These are phyloP conservation scores for Cheirogaleus medius DNA, from an alignment of 2,113 vertebrate genomes.

Conservation along the genomic window DNA sequence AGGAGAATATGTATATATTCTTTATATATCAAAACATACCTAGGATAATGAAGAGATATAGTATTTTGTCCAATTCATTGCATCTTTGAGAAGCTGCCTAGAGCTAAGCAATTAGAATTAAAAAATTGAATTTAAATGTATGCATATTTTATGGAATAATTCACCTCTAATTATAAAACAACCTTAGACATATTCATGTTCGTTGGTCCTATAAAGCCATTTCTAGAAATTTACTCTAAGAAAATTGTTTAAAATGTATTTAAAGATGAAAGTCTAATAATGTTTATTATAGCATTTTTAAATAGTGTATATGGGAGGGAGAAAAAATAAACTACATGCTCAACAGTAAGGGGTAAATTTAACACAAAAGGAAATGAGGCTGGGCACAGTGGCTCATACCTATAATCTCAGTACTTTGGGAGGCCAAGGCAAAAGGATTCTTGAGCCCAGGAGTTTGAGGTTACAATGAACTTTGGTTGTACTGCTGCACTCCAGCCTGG, in stretches of 20 bases:
- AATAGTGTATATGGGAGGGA: background rate
- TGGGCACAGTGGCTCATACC: no score
- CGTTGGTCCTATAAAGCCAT: background rate
- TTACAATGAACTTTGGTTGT: no score
- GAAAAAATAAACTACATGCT: background rate
- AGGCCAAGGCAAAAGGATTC: no score
- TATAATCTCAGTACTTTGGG: no score
- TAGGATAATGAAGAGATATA: background rate
- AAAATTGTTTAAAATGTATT: background rate
- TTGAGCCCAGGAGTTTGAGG: no score
- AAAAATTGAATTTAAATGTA: background rate
- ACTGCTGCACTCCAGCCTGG: no score
- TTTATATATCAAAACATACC: background rate
- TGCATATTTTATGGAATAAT: background rate
- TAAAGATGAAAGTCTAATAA: background rate
- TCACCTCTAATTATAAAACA: background rate
- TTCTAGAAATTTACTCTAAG: background rate
- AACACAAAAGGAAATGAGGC: background rate
- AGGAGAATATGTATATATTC: background rate
- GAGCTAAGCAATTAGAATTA: background rate
- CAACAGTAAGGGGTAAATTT: background rate
- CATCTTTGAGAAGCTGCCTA: background rate
- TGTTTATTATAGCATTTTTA: background rate
- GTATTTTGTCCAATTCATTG: background rate
- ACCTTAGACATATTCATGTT: background rate